phyloP scores from a whole-genome alignment of 2,888 invertebrate genomes.

The Linnaemya tessellans region DNA sequence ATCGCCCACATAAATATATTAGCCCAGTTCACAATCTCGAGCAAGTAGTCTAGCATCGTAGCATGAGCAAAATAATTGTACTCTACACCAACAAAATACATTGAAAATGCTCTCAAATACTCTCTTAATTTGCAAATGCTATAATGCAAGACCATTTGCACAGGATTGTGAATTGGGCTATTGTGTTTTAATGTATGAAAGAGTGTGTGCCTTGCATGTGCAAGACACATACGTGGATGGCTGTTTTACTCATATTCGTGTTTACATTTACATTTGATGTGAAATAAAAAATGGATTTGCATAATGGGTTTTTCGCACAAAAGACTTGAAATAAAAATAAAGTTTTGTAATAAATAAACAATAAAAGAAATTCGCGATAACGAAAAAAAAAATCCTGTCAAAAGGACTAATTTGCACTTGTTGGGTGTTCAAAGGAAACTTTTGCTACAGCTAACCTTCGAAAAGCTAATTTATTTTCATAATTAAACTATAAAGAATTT shows the following conservation, averaged over 20 bases:
- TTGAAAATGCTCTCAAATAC: too few relatives aligned
- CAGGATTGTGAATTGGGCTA: too few relatives aligned
- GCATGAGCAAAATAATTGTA: too few relatives aligned
- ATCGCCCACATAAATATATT: neutral
- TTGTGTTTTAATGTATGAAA: neutral
- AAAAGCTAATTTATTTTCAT: neutral
- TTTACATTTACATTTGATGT: conserved; percentile 16
- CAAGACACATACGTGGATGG: neutral
- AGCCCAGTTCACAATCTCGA: too few relatives aligned
- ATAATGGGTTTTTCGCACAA: conserved; percentile 6
- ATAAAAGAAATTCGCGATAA: neutral
- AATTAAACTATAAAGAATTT: too few relatives aligned
- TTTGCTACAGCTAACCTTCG: neutral
- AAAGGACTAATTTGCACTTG: conserved; percentile 19
- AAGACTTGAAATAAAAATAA: conserved; percentile 7
- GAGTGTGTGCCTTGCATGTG: neutral
- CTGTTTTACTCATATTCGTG: neutral
- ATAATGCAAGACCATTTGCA: too few relatives aligned
- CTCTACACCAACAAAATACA: too few relatives aligned
- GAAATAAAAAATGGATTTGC: conserved; percentile 39
- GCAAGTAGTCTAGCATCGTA: too few relatives aligned
- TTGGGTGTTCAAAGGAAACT: neutral
- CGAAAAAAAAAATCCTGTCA: conserved; percentile 29
- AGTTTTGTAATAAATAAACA: neutral
- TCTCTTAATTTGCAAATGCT: too few relatives aligned